phyloP scores from a whole-genome alignment of 2,113 vertebrate genomes.

The Dicaeum eximium region DNA sequence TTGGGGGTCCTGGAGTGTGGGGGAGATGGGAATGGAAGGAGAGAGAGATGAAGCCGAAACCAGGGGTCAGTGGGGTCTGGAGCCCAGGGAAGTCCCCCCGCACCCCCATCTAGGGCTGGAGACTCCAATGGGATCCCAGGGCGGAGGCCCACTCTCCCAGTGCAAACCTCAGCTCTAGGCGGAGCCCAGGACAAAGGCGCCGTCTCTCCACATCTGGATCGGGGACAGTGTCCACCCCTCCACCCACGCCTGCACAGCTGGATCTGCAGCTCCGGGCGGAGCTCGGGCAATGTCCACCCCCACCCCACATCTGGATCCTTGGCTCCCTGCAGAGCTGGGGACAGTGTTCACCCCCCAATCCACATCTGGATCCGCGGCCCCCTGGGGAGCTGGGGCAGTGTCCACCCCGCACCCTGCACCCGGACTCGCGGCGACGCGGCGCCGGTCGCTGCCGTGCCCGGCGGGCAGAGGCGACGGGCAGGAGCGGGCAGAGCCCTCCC shows the following conservation, averaged over 20 bases:
- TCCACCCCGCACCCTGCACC: not conserved
- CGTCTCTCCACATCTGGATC: not conserved
- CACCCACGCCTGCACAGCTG: not conserved
- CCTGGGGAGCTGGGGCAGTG: not conserved
- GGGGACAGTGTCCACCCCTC: not conserved
- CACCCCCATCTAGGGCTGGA: not conserved
- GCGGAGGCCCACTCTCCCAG: not conserved
- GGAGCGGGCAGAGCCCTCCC: not conserved
- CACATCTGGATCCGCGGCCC: not conserved
- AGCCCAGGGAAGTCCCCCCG: not conserved
- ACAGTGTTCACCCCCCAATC: not conserved
- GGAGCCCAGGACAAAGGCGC: not conserved
- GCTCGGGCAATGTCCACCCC: not conserved
- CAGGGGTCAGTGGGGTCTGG: not conserved
- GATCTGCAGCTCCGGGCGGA: not conserved
- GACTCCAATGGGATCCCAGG: not conserved
- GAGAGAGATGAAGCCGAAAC: not conserved
- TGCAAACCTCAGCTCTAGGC: fast-evolving
- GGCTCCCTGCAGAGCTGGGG: not conserved
- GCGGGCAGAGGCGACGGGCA: not conserved
- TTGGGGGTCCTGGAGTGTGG: not conserved
- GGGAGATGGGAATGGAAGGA: not conserved
- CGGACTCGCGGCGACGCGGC: not conserved
- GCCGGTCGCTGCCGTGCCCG: not conserved
- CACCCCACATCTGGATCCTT: not conserved